Base-by-base conservation (phyloP, 2,113 vertebrate genomes). In the Mus pahari region DNA sequence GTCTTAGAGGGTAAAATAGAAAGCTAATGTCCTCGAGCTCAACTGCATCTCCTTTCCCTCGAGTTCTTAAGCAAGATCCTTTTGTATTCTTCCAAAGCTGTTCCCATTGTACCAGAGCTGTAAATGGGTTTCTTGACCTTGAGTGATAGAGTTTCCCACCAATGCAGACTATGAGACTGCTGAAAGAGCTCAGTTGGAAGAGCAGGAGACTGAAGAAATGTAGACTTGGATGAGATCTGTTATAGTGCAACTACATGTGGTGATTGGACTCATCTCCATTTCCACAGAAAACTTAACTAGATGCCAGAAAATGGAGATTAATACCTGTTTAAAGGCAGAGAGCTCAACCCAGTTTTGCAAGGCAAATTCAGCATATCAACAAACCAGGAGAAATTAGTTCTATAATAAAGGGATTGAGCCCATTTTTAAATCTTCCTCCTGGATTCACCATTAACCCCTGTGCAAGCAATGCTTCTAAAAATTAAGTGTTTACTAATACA, bases 361-460 rank as follows among this genome's bases (percentile, higher is more conserved):
- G 91, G 71, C 93, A 78, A 94, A 86, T 91, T 28, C 19, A 58
- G 36, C 88, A 58, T 86, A 97, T 70, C 93, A 97, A 73, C 78
- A 95, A 98, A 86, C 96, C 97, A 96, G 98, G 97, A 98, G 97
- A 98, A 98, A 96, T 98, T 98, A 98, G 89, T 96, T 53, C 68
- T 97, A 64, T 95, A 97, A 92, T 97, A 96, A 97, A 98, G 94
- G 66, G 74, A 98, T 97, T 98, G 97, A 98, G 98, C 91, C 86
- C 68, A 96, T 93, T 94, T 92, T 93, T 97, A 96, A 97, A 98
- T 78, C 66, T 97, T 86, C 81, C 73, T 96, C 83, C 95, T 97
- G 97, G 94, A 92, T 98, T 97, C 96, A 97, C 97, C 98, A 97
- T 98, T 98, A 98, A 98, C 93, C 96, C 86, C 89, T 0, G 5